Evolutionary conservation across 2,888 invertebrate genomes (phyloP).

Genomic region (Dryomyza anilis): DNA sequence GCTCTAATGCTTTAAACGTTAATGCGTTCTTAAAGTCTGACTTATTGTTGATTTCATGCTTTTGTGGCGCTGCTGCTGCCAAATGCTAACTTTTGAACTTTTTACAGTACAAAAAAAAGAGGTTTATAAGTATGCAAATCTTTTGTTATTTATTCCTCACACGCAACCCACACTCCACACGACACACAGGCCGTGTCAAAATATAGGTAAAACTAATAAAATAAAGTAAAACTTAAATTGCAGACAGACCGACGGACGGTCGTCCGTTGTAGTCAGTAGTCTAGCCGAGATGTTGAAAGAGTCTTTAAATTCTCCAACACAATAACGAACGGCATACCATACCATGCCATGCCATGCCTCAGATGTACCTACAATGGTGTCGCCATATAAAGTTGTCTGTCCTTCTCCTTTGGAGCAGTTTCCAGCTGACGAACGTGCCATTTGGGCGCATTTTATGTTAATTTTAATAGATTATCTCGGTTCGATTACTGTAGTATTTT

Average conservation of each 20-base stretch:
- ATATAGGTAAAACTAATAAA: conserved; percentile 6
- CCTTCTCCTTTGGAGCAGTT: too few species aligned
- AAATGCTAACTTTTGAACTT: neutral
- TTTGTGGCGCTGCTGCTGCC: neutral
- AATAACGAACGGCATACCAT: too few species aligned
- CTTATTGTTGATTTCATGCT: conserved; percentile 18
- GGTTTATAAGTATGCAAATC: conserved; percentile 5
- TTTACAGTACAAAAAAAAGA: neutral
- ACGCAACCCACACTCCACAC: neutral
- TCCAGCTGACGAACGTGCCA: too few species aligned
- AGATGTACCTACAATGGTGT: too few species aligned
- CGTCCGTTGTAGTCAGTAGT: too few species aligned
- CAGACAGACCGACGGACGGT: neutral
- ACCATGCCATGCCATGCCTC: too few species aligned
- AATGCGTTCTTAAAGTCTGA: conserved; percentile 13
- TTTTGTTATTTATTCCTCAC: conserved; percentile 9
- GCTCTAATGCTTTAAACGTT: neutral
- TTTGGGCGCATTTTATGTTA: too few species aligned
- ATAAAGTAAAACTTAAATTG: conserved; percentile 1
- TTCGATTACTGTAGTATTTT: too few species aligned
- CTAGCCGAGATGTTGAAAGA: neutral
- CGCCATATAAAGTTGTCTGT: too few species aligned
- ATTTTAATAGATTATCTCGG: too few species aligned
- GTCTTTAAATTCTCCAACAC: neutral
- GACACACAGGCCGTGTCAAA: neutral